phyloP scores from a whole-genome alignment of 2,113 vertebrate species.

The Meleagris gallopavo region DNA sequence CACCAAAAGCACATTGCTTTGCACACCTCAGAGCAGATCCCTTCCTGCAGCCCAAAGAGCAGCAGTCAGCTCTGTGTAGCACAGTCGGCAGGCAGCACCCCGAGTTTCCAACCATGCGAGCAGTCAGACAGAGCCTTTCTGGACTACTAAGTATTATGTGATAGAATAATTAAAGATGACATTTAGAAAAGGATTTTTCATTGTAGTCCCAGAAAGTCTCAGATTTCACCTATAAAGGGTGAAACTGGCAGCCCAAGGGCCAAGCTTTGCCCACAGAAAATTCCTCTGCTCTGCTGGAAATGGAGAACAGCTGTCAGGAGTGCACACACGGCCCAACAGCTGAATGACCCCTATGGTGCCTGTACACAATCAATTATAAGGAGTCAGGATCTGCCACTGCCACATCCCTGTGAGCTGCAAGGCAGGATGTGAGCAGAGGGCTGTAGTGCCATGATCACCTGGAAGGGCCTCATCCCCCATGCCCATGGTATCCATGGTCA shows the following conservation, averaged over 20 bases:
- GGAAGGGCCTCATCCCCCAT: conserved; percentile 10
- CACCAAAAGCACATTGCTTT: not conserved
- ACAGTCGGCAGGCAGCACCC: not conserved
- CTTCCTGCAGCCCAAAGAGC: not conserved
- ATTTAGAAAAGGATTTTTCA: conserved; percentile 40
- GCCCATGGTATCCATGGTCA: not conserved
- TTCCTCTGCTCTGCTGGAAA: conserved; percentile 54
- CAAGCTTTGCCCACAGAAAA: conserved; percentile 11
- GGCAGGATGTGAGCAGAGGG: not conserved
- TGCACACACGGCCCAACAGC: not conserved
- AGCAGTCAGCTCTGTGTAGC: not conserved
- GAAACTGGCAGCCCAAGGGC: conserved; percentile 22
- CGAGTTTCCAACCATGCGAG: not conserved
- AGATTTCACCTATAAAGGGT: conserved; percentile 24
- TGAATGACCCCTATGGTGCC: conserved; percentile 26
- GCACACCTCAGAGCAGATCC: not conserved
- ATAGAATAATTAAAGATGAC: conserved; percentile 34
- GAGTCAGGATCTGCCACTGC: not conserved
- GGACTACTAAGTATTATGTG: not conserved
- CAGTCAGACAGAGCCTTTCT: conserved; percentile 1
- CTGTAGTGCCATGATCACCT: conserved; percentile 18
- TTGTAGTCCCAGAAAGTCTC: not conserved
- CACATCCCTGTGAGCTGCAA: not conserved
- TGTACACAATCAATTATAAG: conserved; percentile 47
- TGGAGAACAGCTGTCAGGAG: conserved; percentile 45